These are phyloP conservation scores for Leuciscus idus DNA, from an alignment of 2,113 vertebrate genomes.

Conservation along the genomic window DNA sequence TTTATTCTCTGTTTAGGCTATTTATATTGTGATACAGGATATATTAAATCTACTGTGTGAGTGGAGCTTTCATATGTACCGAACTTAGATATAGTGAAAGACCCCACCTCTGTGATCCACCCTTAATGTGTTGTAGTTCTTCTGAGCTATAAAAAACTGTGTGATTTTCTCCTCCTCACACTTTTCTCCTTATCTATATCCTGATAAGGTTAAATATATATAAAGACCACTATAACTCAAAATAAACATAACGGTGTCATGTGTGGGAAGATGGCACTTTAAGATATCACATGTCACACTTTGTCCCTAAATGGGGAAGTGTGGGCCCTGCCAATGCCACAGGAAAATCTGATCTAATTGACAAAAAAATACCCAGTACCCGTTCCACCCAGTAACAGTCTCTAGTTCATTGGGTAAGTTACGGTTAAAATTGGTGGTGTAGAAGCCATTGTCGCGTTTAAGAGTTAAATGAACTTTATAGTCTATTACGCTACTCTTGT, in stretches of 20 bases:
- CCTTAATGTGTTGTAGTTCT: background rate
- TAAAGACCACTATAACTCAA: background rate
- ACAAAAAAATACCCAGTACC: background rate
- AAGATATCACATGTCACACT: background rate
- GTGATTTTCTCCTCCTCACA: background rate
- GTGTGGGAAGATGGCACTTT: slow-evolving; percentile 17
- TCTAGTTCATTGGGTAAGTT: background rate
- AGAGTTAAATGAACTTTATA: slow-evolving; percentile 44
- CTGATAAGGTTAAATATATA: background rate
- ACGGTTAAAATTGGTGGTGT: background rate
- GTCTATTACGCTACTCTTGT: slow-evolving; percentile 44
- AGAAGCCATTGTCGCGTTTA: slow-evolving; percentile 2
- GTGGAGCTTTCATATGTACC: background rate
- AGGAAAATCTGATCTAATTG: slow-evolving; percentile 27
- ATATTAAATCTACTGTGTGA: background rate
- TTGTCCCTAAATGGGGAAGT: slow-evolving; percentile 12
- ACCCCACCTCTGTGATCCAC: background rate
- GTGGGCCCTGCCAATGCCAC: background rate
- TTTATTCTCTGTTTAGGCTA: background rate
- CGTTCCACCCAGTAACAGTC: background rate
- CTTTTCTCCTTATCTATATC: background rate
- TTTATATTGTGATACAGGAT: background rate
- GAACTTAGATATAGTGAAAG: background rate
- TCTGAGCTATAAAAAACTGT: background rate
- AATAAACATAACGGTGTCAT: slow-evolving; percentile 1